phyloP scores from a whole-genome alignment of 2,888 invertebrate species.

The Lasioglossum figueresi region DNA sequence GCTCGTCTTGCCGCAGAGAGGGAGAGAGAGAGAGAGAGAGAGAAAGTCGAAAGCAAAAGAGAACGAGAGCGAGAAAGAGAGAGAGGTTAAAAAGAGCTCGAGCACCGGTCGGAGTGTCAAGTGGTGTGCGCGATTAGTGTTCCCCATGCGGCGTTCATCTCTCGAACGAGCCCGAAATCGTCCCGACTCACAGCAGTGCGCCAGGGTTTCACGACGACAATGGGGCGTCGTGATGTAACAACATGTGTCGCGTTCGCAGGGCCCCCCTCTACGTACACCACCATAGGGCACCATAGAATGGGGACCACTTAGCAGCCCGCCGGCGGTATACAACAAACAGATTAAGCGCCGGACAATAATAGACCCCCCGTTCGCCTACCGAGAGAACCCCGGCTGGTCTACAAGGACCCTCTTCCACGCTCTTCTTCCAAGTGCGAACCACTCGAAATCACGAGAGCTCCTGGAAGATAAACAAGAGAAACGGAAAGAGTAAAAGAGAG shows the following conservation, averaged over 20 bases:
- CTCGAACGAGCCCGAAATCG: conserved; percentile 59
- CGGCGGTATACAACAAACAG: conserved; percentile 82
- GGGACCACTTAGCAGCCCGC: conserved; percentile 82
- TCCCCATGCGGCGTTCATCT: conserved; percentile 70
- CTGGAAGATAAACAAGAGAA: background rate
- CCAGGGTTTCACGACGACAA: conserved; percentile 72
- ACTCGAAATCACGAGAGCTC: conserved; percentile 66
- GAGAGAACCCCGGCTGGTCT: conserved; percentile 30
- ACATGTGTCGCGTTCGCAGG: conserved; percentile 82
- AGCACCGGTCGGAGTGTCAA: conserved; percentile 76
- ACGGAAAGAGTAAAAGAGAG: background rate
- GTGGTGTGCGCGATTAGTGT: conserved; percentile 78
- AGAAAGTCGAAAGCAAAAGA: background rate
- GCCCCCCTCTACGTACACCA: conserved; percentile 58
- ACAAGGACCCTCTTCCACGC: conserved; percentile 47
- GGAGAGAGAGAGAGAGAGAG: conserved; percentile 56
- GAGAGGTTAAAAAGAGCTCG: conserved; percentile 59
- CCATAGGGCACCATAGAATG: conserved; percentile 76
- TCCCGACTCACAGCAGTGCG: conserved; percentile 51
- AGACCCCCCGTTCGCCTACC: conserved; percentile 62
- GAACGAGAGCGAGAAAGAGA: background rate
- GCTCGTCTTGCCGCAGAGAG: conserved; percentile 32
- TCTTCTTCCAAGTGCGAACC: conserved; percentile 50
- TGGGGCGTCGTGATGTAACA: conserved; percentile 80
- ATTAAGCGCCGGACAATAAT: conserved; percentile 80